A percentile compares a stretch with the other conserved stretches of the same genome.
phyloP scores from a whole-genome alignment of 2,888 invertebrate genomes.

The Subacronicta megacephala region DNA sequence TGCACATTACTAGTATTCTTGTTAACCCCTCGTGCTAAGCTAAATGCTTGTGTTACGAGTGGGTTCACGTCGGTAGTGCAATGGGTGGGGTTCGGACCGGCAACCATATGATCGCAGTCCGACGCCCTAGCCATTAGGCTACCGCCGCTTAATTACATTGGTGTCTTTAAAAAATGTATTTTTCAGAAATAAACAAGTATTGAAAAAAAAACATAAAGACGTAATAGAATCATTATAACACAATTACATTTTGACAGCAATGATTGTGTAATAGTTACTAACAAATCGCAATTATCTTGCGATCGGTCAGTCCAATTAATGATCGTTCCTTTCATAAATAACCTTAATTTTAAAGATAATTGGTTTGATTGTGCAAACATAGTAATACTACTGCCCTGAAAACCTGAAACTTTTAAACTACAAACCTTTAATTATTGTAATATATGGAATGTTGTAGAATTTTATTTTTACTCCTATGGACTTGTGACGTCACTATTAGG shows the following conservation, averaged over 20 bases:
- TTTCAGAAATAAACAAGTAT: no score
- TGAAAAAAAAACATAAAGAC: not conserved
- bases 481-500: not conserved
- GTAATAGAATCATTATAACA: conserved; percentile 31
- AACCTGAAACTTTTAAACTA: conserved; percentile 47
- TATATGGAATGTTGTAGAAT: conserved; percentile 29
- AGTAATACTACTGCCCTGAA: conserved; percentile 31
- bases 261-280: conserved; percentile 37
- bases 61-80: no score
- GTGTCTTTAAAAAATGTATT: no score
- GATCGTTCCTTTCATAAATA: conserved; percentile 42
- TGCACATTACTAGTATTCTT: no score
- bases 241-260: conserved; percentile 36
- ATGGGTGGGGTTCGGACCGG: no score
- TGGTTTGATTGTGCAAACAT: conserved; percentile 30
- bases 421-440: conserved; percentile 19
- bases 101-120: no score
- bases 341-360: conserved; percentile 39
- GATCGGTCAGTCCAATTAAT: conserved; percentile 43
- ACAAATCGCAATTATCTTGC: conserved; percentile 34
- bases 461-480: no score
- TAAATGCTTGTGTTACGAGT: no score
- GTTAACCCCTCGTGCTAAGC: no score
- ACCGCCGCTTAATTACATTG: no score
- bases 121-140: no score